Base-by-base conservation (phyloP, 2,888 invertebrate species). In the Ormyrus nitidulus region DNA sequence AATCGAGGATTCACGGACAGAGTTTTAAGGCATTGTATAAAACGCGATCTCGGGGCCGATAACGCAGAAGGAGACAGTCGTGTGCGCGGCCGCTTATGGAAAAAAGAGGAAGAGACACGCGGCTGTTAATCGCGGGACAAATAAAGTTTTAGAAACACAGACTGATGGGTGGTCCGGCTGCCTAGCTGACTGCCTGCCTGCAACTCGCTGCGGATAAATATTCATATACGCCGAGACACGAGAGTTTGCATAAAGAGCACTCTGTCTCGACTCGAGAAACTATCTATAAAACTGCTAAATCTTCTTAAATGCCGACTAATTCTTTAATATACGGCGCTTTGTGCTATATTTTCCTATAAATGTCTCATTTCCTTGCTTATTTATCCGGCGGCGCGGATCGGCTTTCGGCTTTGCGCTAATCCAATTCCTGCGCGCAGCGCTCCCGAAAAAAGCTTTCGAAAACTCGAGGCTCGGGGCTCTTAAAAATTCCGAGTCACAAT, bases 111-210 rank as follows among this genome's bases (percentile, higher is more conserved):
- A 9, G 34, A 7, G n/a, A n/a, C 46, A 0, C 46, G 58, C n/a
- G 61, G 34, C 34, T 34, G 34, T 34, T 34, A 34, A 34, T 34
- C 11, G 11, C 11, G 54, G 13, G 54, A 48, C 69, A 64, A 77
- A 65, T 73, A 68, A 59, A 72, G 61, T 72, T 70, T 69, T 6
- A 7, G 48, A 69, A 10, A 9, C 62, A 5, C 54, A 34, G 19
- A 71, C 34, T 80, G 62, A 80, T 77, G 77, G 77, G 80, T 80
- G 77, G 77, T 80, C 77, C 59, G 19, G 9, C 34, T 34, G 34
- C 3, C 34, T 4, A 4, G 2, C 34, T 4, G 34, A 3, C 34
- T 34, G 34, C 34, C 34, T 34, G 34, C 34, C 34, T 61, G 56
- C 66, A 80, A 44, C 58, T 61, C 11, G 11, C n/a, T 53, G 51